phyloP scores from a whole-genome alignment of 64 coral and sea anemone species.

The Trachythela sp. region DNA sequence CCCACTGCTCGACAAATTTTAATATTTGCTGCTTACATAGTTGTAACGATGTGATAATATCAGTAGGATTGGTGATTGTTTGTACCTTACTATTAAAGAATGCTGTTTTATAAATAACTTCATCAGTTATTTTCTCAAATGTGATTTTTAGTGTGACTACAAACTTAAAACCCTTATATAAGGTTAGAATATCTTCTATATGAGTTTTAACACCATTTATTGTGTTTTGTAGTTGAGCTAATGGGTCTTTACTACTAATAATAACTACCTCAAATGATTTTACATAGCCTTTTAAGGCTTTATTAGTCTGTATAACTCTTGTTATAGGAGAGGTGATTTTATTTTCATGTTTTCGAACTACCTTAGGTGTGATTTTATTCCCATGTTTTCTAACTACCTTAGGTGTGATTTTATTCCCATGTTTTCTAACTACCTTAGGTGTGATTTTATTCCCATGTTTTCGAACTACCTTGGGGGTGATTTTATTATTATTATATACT shows the following conservation, averaged over 20 bases:
- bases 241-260: not conserved
- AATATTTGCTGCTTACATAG: not conserved
- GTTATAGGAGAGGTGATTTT: no score
- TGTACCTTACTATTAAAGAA: not conserved
- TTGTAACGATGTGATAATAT: not conserved
- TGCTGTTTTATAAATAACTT: not conserved
- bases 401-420: no score
- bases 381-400: no score
- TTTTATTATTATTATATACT: no score
- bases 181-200: not conserved
- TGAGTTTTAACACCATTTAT: not conserved
- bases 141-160: not conserved
- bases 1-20: not conserved
- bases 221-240: not conserved
- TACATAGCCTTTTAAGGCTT: constrained; percentile 24
- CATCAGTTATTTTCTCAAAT: not conserved
- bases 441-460: no score
- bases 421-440: no score
- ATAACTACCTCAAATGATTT: constrained; percentile 24
- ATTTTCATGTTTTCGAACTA: no score
- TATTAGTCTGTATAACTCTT: no score
- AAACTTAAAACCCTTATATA: not conserved
- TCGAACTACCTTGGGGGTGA: no score
- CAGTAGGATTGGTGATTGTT: not conserved
- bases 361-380: no score